Conservation (phyloP, 2,888 invertebrate species). For the Drosophila nigricruria region DNA sequence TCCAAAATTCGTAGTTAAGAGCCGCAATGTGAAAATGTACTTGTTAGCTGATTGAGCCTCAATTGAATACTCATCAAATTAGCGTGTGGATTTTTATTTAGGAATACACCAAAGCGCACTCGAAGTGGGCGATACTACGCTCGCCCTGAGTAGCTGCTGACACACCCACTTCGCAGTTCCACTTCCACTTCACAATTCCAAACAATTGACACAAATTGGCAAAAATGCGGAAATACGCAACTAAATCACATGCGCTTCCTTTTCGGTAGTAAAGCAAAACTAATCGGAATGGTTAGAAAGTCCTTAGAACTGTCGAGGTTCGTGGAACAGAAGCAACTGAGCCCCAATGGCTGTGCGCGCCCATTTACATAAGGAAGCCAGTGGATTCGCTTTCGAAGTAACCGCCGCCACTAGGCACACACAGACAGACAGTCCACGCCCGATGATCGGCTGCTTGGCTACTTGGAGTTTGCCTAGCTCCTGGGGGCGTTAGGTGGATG, state of each 20-base stretch:
- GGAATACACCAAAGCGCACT: conserved; percentile 28
- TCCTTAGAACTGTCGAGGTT: conserved; percentile 52
- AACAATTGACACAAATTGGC: conserved; percentile 79
- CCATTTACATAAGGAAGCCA: conserved; percentile 48
- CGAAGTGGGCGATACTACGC: conserved; percentile 23
- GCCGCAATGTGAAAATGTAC: conserved; percentile 43
- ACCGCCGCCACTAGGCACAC: conserved; percentile 33
- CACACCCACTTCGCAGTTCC: conserved; percentile 29
- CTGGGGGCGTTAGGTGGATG: conserved; percentile 60
- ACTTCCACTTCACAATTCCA: conserved; percentile 20
- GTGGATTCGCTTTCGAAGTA: conserved; percentile 47
- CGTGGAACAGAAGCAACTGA: conserved; percentile 64
- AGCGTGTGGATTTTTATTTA: conserved; percentile 33
- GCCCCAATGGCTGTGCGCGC: conserved; percentile 43
- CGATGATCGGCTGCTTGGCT: conserved; percentile 36
- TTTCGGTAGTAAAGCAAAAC: conserved; percentile 23
- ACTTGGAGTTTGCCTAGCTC: conserved; percentile 30
- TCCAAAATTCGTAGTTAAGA: background rate
- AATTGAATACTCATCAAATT: conserved; percentile 76
- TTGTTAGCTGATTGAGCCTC: conserved; percentile 75
- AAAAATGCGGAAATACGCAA: conserved; percentile 77
- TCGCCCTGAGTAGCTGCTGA: conserved; percentile 18
- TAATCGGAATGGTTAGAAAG: conserved; percentile 37
- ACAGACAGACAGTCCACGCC: conserved; percentile 26
- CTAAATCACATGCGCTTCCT: conserved; percentile 38